Conservation (phyloP, 2,113 vertebrate genomes). For the Rhinopomastus cyanomelas region DNA sequence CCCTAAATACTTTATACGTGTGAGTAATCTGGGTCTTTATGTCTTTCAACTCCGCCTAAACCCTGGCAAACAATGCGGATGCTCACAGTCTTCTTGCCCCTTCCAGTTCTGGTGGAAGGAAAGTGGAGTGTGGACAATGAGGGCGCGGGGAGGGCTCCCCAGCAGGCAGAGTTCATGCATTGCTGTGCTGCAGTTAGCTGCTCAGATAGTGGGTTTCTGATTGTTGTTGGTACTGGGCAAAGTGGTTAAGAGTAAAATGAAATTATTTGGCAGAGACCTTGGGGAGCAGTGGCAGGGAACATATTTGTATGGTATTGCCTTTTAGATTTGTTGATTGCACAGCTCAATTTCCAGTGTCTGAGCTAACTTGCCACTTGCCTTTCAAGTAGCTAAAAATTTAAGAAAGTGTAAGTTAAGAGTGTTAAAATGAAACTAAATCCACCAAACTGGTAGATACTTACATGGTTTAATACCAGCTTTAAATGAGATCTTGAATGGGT, state of each 20-base stretch:
- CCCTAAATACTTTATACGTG: neutral
- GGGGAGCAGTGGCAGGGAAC: neutral
- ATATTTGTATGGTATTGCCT: neutral
- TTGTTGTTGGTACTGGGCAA: neutral
- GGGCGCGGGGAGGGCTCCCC: neutral
- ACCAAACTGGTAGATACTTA: neutral
- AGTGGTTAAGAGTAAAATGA: neutral
- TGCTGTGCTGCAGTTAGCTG: neutral
- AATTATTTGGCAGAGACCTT: neutral
- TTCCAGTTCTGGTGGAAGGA: neutral
- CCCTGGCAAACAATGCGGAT: neutral
- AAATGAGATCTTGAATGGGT: neutral
- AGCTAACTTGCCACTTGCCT: neutral
- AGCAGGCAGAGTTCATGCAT: neutral
- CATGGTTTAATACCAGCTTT: neutral
- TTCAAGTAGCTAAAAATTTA: neutral
- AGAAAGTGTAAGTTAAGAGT: neutral
- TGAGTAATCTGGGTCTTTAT: conserved; percentile 46
- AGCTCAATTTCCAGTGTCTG: neutral
- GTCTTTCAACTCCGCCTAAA: neutral
- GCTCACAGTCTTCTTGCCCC: neutral
- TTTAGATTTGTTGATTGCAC: neutral
- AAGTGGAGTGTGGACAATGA: neutral
- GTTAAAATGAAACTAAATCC: neutral
- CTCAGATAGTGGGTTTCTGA: neutral